Percentiles rank a stretch among this genome's conserved stretches.
Conservation (phyloP, 2,113 vertebrate species). For the Cygnus atratus region DNA sequence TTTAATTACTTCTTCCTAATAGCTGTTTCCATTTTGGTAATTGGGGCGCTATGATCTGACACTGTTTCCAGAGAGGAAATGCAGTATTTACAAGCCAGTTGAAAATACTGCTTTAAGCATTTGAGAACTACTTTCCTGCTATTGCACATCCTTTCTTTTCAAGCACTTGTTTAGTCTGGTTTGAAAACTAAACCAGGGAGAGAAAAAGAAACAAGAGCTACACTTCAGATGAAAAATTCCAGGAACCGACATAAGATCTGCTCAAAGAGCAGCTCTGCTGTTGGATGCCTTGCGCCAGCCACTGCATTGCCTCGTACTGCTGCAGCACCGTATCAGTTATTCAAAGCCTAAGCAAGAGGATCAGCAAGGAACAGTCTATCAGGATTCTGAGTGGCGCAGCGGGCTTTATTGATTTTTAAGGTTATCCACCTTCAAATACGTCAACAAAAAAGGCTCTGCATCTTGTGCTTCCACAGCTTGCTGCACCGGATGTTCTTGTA, state of each 20-base stretch:
- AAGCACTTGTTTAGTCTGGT: not conserved
- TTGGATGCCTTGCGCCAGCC: not conserved
- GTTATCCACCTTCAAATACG: constrained; percentile 37
- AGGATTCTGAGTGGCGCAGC: not conserved
- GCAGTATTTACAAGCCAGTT: not conserved
- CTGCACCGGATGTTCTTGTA: constrained; percentile 6
- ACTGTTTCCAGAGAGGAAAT: not conserved
- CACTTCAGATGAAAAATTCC: not conserved
- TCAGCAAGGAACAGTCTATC: not conserved
- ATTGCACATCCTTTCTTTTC: not conserved
- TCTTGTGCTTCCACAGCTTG: not conserved
- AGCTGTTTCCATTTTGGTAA: not conserved
- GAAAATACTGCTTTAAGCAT: not conserved
- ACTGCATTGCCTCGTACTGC: not conserved
- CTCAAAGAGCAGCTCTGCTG: not conserved
- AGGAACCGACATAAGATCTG: not conserved
- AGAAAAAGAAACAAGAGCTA: not conserved
- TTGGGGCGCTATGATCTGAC: not conserved
- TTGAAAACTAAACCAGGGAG: not conserved
- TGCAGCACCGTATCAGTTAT: not conserved
- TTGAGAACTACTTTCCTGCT: not conserved
- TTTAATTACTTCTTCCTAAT: not conserved
- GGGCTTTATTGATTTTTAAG: constrained; percentile 45
- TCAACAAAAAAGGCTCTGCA: constrained; percentile 8
- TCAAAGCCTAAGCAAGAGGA: not conserved